Evolutionary conservation across 2,797 vertebrate species (phyloP), one percentile per base, ranked within the genome.

Genomic region (Cetoscarus ocellatus): DNA sequence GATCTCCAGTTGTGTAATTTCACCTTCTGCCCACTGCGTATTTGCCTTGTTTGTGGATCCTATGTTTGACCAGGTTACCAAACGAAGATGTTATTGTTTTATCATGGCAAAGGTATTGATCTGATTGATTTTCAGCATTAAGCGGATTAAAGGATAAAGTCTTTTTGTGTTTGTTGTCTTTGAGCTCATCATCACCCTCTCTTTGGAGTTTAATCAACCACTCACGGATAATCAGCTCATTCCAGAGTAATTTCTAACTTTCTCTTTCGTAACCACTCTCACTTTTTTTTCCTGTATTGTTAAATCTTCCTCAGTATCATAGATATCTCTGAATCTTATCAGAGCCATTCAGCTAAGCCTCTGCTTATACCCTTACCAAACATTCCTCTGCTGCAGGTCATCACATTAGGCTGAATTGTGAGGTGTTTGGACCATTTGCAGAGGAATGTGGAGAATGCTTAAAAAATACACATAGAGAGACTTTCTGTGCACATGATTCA

Each of bases 371-470:
- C 61, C 36, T 50, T 10, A 18, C 18, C 45, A 48, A 39, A 59
- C 44, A 63, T 27, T 62, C 18, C 35, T 52, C 43, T 3, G 27
- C 50, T 12, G 40, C 4, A 19, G 34, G 49, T 71, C 8, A 3
- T 50, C 43, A 61, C 61, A 36, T 50, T 8, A n/a, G 35, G 18
- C 12, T 17, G 50, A 71, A 72, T 17, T 18, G 75, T 27, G 49
- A 77, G 50, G 63, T 34, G 56, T 8, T 77, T 52, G 47, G 51
- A 61, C 49, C 39, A 45, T 44, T 8, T 13, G 15, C 11, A 0
- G 34, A 83, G 77, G 82, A 87, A 90, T 91, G 83, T 48, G 7
- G 15, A 84, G 73, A 83, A 81, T 80, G 68, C 64, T 62, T 73
- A 17, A 70, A 71, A 43, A 84, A 64, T 27, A 19, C 15, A 13